Evolutionary conservation across 1,140 invertebrate species (phyloP).

Genomic region (Zophobas morio): DNA sequence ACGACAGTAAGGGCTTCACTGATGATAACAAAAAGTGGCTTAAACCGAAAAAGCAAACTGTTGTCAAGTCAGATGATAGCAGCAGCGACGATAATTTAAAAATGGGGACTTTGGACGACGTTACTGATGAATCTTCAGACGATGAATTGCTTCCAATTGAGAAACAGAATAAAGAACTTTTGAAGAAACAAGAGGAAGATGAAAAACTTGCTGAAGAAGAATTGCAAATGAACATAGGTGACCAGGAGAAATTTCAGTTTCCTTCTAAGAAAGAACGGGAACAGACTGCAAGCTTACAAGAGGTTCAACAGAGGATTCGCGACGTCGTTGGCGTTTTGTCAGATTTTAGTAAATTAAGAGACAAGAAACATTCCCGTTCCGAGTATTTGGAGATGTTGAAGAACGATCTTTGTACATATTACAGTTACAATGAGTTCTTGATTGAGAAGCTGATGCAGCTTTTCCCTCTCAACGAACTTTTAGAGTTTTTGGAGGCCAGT

Average conservation of each 20-base stretch:
- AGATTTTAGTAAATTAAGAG: conserved; percentile 89
- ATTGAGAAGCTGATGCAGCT: conserved; percentile 96
- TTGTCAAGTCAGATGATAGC: conserved; percentile 58
- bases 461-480: conserved; percentile 90
- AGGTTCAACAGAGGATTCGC: conserved; percentile 92
- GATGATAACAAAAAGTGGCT: conserved; percentile 82
- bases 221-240: conserved; percentile 81
- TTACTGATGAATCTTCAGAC: conserved; percentile 66
- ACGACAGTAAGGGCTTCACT: conserved; percentile 69
- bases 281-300: conserved; percentile 82
- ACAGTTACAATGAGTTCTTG: conserved; percentile 97
- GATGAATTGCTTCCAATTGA: conserved; percentile 87
- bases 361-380: conserved; percentile 80
- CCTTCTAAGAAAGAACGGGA: conserved; percentile 81
- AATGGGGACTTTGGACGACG: conserved; percentile 69
- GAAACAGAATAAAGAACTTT: conserved; percentile 85
- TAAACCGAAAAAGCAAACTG: conserved; percentile 69
- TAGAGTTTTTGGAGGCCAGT: conserved; percentile 97
- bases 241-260: conserved; percentile 83
- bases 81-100: conserved; percentile 60
- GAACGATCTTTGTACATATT: conserved; percentile 94
- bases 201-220: conserved; percentile 86
- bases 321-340: conserved; percentile 90
- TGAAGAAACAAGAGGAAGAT: conserved; percentile 80
- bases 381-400: conserved; percentile 88